A percentile compares a stretch with the other conserved stretches of the same genome.
phyloP scores from a whole-genome alignment of 2,113 vertebrate genomes.

The Nettapus auritus region DNA sequence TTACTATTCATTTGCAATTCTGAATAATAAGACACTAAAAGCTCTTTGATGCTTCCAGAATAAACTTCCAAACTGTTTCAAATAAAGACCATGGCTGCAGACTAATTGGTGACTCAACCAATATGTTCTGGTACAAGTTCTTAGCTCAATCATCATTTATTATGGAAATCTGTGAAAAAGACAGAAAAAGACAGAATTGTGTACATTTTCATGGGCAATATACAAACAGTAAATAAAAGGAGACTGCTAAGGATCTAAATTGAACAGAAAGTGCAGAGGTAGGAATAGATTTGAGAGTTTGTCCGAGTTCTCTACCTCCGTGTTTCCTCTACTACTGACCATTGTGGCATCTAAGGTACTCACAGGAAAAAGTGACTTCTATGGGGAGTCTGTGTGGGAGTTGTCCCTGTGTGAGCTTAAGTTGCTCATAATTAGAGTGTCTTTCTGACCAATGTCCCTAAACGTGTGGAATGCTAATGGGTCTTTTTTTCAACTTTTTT shows the following conservation, averaged over 20 bases:
- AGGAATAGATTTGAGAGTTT: not conserved
- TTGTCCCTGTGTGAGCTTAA: not conserved
- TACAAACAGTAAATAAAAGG: not conserved
- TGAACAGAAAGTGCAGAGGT: not conserved
- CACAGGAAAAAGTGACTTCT: constrained; percentile 9
- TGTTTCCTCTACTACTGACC: not conserved
- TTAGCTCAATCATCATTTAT: not conserved
- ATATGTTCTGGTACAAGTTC: not conserved
- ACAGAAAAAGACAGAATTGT: not conserved
- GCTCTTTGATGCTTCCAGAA: not conserved
- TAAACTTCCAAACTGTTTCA: not conserved
- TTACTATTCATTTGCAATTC: not conserved
- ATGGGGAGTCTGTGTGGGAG: not conserved
- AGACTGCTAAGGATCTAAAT: not conserved
- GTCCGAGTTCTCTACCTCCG: not conserved
- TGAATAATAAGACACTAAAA: not conserved
- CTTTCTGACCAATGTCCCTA: constrained; percentile 23
- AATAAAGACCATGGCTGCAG: not conserved
- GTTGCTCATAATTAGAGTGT: not conserved
- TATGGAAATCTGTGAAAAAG: not conserved
- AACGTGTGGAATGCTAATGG: constrained; percentile 7
- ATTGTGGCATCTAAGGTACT: not conserved
- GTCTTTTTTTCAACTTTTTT: not conserved
- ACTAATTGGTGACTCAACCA: not conserved
- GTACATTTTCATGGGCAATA: not conserved